A percentile compares a stretch with the other conserved stretches of the same genome.
Evolutionary conservation across 92 coral and sea anemone species (phyloP).

Genomic region (Pocillopora meandrina): DNA sequence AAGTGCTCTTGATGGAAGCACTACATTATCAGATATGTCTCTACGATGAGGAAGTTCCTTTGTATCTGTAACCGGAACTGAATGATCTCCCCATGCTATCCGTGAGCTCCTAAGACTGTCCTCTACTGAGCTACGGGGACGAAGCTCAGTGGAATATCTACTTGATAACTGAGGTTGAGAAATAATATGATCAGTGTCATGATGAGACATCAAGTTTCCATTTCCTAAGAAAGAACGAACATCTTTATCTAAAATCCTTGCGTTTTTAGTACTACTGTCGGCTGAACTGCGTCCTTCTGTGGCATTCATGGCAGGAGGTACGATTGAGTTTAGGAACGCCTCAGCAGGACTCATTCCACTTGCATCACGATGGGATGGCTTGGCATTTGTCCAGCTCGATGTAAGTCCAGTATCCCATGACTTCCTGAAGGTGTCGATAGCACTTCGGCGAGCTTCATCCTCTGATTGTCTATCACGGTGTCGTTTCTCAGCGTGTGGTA

Average conservation of each 20-base stretch:
- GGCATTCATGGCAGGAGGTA: background rate
- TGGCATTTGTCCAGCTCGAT: slow-evolving; percentile 27
- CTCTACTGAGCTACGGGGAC: slow-evolving; percentile 17
- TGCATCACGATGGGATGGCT: slow-evolving; percentile 10
- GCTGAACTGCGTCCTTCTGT: background rate
- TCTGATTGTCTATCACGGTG: background rate
- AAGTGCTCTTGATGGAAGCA: background rate
- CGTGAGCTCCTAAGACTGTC: slow-evolving; percentile 9
- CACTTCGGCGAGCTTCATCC: background rate
- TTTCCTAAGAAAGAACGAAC: background rate
- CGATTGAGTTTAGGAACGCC: background rate
- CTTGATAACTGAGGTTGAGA: background rate
- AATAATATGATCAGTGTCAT: background rate
- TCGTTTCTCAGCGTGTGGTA: background rate
- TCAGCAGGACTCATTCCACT: slow-evolving; percentile 9
- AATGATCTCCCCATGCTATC: slow-evolving; percentile 22
- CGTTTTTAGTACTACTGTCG: slow-evolving; percentile 11
- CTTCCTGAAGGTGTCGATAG: background rate
- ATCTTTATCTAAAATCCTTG: background rate
- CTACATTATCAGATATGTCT: background rate
- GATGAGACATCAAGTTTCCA: background rate
- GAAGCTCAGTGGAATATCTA: slow-evolving; percentile 3
- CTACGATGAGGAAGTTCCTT: background rate
- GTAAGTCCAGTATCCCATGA: slow-evolving; percentile 1
- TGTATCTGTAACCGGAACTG: background rate